These are phyloP conservation scores for Leptonema lineaticorne DNA, from an alignment of 1,140 invertebrate genomes.

Conservation along the genomic window DNA sequence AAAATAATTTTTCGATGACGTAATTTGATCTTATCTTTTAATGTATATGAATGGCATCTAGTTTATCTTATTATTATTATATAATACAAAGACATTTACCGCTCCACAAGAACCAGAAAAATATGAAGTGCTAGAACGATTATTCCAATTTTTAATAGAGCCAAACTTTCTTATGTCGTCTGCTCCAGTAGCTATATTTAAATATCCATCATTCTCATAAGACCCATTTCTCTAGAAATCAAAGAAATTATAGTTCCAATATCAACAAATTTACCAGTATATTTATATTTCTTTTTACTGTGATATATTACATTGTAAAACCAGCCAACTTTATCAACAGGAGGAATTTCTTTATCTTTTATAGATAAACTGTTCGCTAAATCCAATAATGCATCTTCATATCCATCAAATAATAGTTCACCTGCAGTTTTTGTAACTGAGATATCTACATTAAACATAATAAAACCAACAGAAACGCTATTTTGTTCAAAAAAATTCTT, in stretches of 20 bases:
- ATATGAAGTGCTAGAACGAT: slow-evolving; percentile 59
- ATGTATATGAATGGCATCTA: too few species aligned
- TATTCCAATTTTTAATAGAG: slow-evolving; percentile 68
- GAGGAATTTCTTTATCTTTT: slow-evolving; percentile 56
- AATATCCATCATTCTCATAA: slow-evolving; percentile 67
- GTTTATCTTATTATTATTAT: too few species aligned
- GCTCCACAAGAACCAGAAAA: slow-evolving; percentile 60
- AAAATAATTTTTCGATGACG: not conserved
- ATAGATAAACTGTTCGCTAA: slow-evolving; percentile 60
- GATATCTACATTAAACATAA: slow-evolving; percentile 56
- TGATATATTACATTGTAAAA: slow-evolving; percentile 76
- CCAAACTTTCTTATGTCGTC: slow-evolving; percentile 63
- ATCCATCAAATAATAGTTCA: slow-evolving; percentile 79
- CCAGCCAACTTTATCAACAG: slow-evolving; percentile 75
- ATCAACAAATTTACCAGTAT: slow-evolving; percentile 10
- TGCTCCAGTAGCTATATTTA: slow-evolving; percentile 71
- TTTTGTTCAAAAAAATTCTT: slow-evolving; percentile 59
- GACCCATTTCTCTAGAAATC: slow-evolving; percentile 70
- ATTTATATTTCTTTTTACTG: too few species aligned
- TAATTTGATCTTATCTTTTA: not conserved
- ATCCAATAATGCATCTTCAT: slow-evolving; percentile 68
- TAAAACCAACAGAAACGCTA: slow-evolving; percentile 58
- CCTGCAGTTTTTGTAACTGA: slow-evolving; percentile 65
- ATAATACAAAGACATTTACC: too few species aligned
- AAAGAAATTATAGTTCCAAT: not conserved